Conservation (phyloP, 2,797 vertebrate genomes). For the Botia kubotai region DNA sequence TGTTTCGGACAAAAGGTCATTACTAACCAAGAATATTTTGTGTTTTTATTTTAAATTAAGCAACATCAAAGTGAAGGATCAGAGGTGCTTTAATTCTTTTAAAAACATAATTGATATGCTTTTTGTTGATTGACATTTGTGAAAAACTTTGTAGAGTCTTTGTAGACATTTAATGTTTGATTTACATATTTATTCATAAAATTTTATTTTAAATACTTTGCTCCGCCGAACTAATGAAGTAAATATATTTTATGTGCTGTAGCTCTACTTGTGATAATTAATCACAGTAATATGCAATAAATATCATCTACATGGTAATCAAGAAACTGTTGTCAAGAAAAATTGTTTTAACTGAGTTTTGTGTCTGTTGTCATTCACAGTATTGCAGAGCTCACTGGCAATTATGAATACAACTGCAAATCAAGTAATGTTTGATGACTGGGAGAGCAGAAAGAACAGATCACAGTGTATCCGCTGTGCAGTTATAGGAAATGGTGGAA, state of each 20-base stretch:
- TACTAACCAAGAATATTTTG: background rate
- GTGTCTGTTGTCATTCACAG: constrained; percentile 64
- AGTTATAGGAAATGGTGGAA: constrained; percentile 84
- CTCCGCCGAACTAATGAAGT: too few species aligned
- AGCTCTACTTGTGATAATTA: background rate
- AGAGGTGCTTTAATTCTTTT: too few species aligned
- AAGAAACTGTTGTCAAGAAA: background rate
- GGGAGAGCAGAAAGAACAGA: constrained; percentile 53
- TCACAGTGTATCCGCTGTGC: constrained; percentile 78
- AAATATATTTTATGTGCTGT: too few species aligned
- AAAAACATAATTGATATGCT: too few species aligned
- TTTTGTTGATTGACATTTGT: too few species aligned
- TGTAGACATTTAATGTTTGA: too few species aligned
- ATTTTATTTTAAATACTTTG: too few species aligned
- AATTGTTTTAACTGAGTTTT: background rate
- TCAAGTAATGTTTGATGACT: constrained; percentile 76
- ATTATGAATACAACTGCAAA: constrained; percentile 76
- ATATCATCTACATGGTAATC: background rate
- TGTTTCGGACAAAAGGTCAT: background rate
- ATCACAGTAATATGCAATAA: background rate
- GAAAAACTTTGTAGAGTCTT: too few species aligned
- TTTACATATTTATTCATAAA: too few species aligned
- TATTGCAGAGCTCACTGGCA: constrained; percentile 69
- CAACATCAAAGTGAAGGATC: too few species aligned
- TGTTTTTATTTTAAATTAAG: background rate